Evolutionary conservation across 2,113 vertebrate species (phyloP).

Genomic region (Odontophorus gujanensis): DNA sequence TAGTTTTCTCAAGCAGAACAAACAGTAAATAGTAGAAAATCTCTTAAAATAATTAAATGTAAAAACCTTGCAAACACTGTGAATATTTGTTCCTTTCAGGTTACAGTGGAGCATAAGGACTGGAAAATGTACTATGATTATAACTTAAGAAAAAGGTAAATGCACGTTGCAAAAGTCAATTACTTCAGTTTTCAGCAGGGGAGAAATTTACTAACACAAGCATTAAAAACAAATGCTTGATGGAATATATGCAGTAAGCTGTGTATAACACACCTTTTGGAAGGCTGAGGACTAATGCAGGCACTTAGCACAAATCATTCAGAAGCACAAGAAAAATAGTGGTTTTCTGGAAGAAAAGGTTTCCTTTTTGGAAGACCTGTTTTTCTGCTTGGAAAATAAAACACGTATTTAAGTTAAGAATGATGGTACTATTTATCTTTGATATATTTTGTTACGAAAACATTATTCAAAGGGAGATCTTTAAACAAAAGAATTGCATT

Average conservation of each 20-base stretch:
- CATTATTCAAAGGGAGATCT: neutral
- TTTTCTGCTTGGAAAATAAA: neutral
- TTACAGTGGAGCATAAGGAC: neutral
- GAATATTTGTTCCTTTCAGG: neutral
- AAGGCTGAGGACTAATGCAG: neutral
- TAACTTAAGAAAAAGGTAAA: neutral
- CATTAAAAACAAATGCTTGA: neutral
- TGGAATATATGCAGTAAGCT: neutral
- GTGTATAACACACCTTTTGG: neutral
- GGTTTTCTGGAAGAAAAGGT: neutral
- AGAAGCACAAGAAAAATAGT: neutral
- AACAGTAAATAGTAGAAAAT: neutral
- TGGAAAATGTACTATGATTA: neutral
- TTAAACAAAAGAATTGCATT: neutral
- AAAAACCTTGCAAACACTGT: neutral
- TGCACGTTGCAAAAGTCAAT: neutral
- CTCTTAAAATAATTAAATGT: neutral
- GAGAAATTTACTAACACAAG: neutral
- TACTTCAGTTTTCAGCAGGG: neutral
- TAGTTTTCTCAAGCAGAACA: neutral
- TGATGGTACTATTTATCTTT: neutral
- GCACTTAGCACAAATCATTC: neutral
- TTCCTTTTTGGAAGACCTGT: neutral
- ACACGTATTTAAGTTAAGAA: neutral
- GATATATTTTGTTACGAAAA: neutral